A percentile compares a stretch with the other conserved stretches of the same genome.
These are phyloP conservation scores for Argopecten irradians DNA, from an alignment of 1,140 invertebrate species.

Conservation along the genomic window DNA sequence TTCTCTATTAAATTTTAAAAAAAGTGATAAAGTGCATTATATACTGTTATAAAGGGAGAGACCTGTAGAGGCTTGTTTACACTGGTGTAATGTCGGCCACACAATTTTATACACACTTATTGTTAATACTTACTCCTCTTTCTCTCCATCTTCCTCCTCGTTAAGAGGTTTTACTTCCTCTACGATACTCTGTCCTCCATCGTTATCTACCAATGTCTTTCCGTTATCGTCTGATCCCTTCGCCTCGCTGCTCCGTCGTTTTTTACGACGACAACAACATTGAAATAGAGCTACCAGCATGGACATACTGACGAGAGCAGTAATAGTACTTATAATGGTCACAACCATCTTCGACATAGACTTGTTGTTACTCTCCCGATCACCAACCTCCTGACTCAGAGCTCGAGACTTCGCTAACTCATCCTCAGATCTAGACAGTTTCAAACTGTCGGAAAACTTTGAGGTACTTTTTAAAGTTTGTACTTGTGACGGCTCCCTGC, in stretches of 20 bases:
- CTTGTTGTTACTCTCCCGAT: background rate
- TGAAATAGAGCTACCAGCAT: constrained; percentile 64
- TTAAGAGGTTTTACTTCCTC: constrained; percentile 10
- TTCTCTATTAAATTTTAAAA: no score
- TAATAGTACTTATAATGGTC: constrained; percentile 52
- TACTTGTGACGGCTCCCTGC: background rate
- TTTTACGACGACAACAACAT: constrained; percentile 64
- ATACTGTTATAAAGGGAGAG: no score
- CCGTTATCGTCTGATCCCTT: constrained; percentile 28
- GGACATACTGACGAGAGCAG: constrained; percentile 56
- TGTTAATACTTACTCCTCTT: constrained; percentile 14
- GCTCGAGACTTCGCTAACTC: constrained; percentile 31
- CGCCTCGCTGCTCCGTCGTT: background rate
- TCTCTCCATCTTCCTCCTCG: constrained; percentile 27
- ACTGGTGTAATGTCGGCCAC: background rate
- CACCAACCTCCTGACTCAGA: constrained; percentile 25
- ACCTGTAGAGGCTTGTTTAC: no score
- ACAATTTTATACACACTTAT: constrained; percentile 15
- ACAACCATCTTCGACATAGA: constrained; percentile 56
- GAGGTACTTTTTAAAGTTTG: background rate
- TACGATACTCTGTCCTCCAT: background rate
- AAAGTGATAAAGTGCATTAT: no score
- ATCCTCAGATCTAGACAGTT: background rate
- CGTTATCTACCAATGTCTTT: constrained; percentile 26
- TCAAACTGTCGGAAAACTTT: background rate